Conservation (phyloP, 2,797 vertebrate species). For the Tinamus major region DNA sequence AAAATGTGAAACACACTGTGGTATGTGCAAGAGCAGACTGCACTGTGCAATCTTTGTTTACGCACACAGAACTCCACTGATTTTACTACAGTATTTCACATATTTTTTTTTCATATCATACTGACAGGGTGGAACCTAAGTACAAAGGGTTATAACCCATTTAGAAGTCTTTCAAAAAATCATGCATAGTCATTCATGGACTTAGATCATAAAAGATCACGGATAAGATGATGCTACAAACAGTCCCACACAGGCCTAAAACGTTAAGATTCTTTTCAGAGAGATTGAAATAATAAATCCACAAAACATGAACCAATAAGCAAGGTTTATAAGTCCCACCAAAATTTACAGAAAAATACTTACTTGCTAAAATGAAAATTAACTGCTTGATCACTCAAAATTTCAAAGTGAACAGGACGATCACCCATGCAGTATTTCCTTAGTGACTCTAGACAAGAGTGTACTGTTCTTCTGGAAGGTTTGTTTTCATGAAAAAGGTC, state of each 20-base stretch:
- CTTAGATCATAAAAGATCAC: not conserved
- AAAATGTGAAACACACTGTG: not conserved
- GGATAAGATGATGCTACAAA: not conserved
- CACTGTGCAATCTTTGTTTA: not conserved
- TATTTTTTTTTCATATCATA: not conserved
- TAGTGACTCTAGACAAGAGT: conserved; percentile 88
- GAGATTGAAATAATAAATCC: not conserved
- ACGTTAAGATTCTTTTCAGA: not conserved
- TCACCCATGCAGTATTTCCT: conserved; percentile 97
- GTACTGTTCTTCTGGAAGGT: conserved; percentile 90
- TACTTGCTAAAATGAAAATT: conserved; percentile 96
- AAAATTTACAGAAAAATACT: conserved; percentile 62
- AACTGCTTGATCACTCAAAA: conserved; percentile 94
- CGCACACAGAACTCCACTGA: not conserved
- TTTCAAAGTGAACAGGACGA: conserved; percentile 90
- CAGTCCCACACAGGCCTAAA: not conserved
- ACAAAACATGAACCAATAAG: not conserved
- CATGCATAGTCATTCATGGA: not conserved
- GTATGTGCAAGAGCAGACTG: accelerated
- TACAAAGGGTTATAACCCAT: not conserved
- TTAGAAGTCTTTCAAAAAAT: not conserved
- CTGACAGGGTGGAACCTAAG: not conserved
- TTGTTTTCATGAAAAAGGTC: conserved; percentile 99
- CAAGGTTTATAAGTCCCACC: not conserved
- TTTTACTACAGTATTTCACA: not conserved